Evolutionary conservation across 2,888 invertebrate species (phyloP).

Genomic region (Himalopsyche kuldschensis): DNA sequence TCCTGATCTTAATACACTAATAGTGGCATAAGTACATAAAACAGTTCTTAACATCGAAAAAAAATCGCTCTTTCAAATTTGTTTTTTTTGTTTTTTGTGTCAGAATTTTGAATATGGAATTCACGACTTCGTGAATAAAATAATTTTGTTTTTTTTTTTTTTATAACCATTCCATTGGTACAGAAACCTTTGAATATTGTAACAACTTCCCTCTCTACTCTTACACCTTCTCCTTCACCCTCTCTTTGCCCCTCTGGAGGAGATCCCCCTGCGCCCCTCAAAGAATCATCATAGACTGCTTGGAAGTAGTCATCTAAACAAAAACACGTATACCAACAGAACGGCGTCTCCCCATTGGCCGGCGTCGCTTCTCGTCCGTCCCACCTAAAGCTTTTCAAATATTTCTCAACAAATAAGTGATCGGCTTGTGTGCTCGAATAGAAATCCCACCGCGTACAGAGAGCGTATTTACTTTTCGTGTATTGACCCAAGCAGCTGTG

Average conservation of each 20-base stretch:
- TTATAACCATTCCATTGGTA: conserved; percentile 20
- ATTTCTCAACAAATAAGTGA: conserved; percentile 41
- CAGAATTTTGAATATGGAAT: too few species aligned
- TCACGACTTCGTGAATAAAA: too few species aligned
- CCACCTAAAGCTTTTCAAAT: conserved; percentile 41
- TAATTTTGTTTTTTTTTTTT: neutral
- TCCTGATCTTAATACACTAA: too few species aligned
- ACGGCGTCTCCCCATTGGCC: conserved; percentile 44
- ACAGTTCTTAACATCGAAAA: too few species aligned
- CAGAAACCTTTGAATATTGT: conserved; percentile 5
- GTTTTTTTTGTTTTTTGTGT: too few species aligned
- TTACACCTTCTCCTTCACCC: neutral
- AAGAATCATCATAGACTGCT: neutral
- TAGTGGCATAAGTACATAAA: too few species aligned
- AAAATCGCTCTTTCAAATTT: too few species aligned
- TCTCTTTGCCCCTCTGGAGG: conserved; percentile 3
- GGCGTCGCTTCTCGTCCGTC: conserved; percentile 45
- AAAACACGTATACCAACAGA: conserved; percentile 57
- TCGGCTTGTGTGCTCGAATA: conserved; percentile 18
- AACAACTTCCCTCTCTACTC: neutral
- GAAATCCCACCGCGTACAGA: conserved; percentile 13
- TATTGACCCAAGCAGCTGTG: neutral
- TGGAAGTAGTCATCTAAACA: conserved; percentile 49
- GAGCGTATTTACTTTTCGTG: neutral
- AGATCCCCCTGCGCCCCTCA: conserved; percentile 14